These are phyloP conservation scores for Bicyclus anynana DNA, from an alignment of 1,140 invertebrate genomes.

Conservation along the genomic window DNA sequence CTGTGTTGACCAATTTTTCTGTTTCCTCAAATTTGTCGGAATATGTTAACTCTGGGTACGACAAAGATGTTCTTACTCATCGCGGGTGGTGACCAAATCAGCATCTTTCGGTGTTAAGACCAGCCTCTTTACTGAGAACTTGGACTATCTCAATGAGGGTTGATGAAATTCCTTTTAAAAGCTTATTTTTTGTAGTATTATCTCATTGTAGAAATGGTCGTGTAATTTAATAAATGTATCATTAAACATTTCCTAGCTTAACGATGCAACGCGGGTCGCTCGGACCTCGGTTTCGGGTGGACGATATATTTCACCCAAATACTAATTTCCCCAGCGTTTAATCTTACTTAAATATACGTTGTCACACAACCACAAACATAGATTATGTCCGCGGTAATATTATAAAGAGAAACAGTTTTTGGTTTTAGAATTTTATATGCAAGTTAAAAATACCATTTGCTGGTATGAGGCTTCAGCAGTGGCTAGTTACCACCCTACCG, in stretches of 20 bases:
- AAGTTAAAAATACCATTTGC: neutral
- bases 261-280: neutral
- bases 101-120: too few relatives aligned
- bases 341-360: conserved; percentile 48
- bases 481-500: too few relatives aligned
- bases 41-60: too few relatives aligned
- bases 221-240: neutral
- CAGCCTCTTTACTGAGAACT: too few relatives aligned
- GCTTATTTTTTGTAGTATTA: too few relatives aligned
- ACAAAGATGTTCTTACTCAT: too few relatives aligned
- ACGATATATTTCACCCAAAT: conserved; percentile 15
- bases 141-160: too few relatives aligned
- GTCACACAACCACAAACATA: neutral
- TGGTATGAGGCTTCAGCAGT: too few relatives aligned
- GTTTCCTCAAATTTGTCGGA: too few relatives aligned
- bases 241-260: neutral
- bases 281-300: conserved; percentile 7
- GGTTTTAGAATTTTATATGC: conserved; percentile 11
- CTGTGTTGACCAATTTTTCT: too few relatives aligned
- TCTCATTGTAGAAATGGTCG: neutral
- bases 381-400: conserved; percentile 1
- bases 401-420: neutral
- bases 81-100: too few relatives aligned
- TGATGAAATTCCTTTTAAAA: too few relatives aligned
- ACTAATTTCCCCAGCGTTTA: conserved; percentile 33